A percentile compares a stretch with the other conserved stretches of the same genome.
These are phyloP conservation scores for Aphelinus certus DNA, from an alignment of 1,140 invertebrate genomes.

Conservation along the genomic window DNA sequence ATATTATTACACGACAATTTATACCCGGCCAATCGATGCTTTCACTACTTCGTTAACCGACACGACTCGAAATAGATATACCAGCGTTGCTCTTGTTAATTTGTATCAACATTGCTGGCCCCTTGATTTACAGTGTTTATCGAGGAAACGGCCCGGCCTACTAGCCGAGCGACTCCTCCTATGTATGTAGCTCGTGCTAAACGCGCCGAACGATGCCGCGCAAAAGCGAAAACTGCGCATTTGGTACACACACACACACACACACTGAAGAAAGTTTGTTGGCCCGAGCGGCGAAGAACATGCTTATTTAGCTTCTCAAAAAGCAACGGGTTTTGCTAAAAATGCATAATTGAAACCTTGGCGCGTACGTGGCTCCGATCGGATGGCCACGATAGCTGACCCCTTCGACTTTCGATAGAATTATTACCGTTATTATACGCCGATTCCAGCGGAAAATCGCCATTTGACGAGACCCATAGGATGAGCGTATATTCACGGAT, in stretches of 20 bases:
- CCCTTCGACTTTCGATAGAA: conserved; percentile 2
- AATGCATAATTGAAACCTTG: conserved; percentile 10
- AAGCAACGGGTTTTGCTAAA: not conserved
- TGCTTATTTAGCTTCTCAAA: not conserved
- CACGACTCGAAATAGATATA: not conserved
- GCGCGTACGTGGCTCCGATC: not conserved
- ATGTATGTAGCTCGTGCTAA: not conserved
- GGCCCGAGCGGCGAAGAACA: too few relatives aligned
- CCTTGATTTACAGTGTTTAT: too few relatives aligned
- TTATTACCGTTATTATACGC: not conserved
- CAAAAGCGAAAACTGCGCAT: not conserved
- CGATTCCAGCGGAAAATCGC: not conserved
- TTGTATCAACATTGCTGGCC: too few relatives aligned
- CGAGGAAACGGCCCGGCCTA: too few relatives aligned
- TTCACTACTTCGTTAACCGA: conserved; percentile 8
- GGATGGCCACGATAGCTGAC: not conserved
- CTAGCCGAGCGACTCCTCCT: not conserved
- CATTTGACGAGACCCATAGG: not conserved
- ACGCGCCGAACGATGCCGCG: not conserved
- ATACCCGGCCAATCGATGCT: conserved; percentile 2
- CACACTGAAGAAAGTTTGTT: not conserved
- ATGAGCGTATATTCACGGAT: too few relatives aligned
- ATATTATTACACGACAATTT: not conserved
- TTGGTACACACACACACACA: too few relatives aligned
- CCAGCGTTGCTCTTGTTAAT: too few relatives aligned